phyloP scores from a whole-genome alignment of 2,113 vertebrate species.

The Campylorhamphus procurvoides region DNA sequence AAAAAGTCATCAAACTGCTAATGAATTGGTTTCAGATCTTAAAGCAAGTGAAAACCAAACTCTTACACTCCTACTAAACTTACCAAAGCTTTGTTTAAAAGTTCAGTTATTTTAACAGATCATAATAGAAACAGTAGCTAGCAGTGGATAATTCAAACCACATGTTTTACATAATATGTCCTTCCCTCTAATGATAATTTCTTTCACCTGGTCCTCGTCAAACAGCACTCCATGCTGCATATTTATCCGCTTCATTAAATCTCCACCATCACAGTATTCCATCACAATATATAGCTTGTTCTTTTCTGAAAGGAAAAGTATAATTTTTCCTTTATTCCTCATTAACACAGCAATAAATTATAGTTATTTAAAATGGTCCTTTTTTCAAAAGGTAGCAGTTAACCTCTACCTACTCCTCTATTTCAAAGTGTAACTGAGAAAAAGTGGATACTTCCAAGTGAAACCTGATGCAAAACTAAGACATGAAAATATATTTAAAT shows the following conservation, averaged over 20 bases:
- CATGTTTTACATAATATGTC: fast-evolving
- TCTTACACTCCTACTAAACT: background rate
- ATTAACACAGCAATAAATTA: background rate
- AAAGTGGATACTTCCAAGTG: background rate
- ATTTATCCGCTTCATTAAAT: constrained; percentile 87
- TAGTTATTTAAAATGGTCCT: background rate
- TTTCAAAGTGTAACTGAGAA: background rate
- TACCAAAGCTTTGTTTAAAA: background rate
- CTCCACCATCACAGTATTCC: constrained; percentile 94
- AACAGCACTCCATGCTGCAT: constrained; percentile 85
- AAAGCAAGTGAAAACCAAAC: background rate
- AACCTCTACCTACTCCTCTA: background rate
- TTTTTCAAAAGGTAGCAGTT: background rate
- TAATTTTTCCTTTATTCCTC: background rate
- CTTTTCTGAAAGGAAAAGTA: constrained; percentile 76
- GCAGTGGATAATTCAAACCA: background rate
- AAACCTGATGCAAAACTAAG: background rate
- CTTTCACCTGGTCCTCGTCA: constrained; percentile 85
- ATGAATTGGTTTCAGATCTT: background rate
- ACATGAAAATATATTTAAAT: background rate
- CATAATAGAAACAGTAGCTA: background rate
- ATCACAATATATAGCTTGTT: constrained; percentile 87
- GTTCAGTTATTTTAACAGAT: background rate
- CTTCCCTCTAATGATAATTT: background rate
- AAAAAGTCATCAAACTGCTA: background rate